Evolutionary conservation across 92 coral and sea anemone genomes (phyloP), one percentile per base, ranked within the genome.

Genomic region (Hydrozoanthus gracilis): DNA sequence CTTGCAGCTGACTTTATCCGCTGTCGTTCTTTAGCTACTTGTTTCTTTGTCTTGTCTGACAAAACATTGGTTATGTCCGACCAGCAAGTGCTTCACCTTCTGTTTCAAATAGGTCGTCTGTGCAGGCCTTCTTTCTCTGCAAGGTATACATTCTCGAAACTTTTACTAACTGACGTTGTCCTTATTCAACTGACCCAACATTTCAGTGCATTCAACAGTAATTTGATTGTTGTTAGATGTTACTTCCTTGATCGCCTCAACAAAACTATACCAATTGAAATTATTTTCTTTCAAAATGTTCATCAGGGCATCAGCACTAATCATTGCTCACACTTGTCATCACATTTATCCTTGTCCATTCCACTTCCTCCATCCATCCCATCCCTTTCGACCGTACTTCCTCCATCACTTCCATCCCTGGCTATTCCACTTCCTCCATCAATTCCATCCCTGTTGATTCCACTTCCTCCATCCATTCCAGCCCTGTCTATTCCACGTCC

Each of bases 21-120:
- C 54, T 69, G 73, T 73, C 89, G 71, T 82, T 89, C 89, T 78
- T 89, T 79, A 16, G 79, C 86, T 83, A 89, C 88, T 39, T 86
- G 78, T 67, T 18, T 35, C 86, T 88, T 89, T 86, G 85, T 89
- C 50, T 89, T 61, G 44, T 89, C 89, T 13, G 92, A 86, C 83
- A 77, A 86, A 86, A 89, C 82, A 51, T 89, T 68, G 16, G 11
- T 60, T 16, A 86, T 71, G 80, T 78, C 92, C 78, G 84, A 79
- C 92, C 92, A 86, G 64, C 73, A 61, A 44, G 72, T 72, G 86
- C 89, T 82, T 89, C 92, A 27, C 76, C 54, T 85, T 86, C 92
- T 18, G 89, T 78, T 84, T 85, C 89, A 89, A 89, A 86, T 75
- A 89, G 15, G 66, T 78, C 89, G 61, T 89, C n/a, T n/a, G n/a